These are phyloP conservation scores for Lycocorax pyrrhopterus DNA, from an alignment of 2,113 vertebrate genomes.

Conservation along the genomic window DNA sequence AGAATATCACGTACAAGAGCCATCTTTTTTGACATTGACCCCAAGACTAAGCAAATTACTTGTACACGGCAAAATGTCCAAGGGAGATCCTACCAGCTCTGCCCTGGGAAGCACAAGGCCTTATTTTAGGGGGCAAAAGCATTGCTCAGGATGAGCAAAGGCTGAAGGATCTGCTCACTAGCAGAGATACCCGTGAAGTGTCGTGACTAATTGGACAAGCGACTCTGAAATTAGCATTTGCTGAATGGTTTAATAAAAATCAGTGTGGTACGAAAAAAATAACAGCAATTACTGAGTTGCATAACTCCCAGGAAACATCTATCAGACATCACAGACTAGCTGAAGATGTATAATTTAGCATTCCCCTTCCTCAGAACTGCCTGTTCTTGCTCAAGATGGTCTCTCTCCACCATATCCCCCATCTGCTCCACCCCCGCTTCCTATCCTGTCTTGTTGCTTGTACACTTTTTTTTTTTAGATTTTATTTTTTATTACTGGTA, in stretches of 20 bases:
- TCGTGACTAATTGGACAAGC: not conserved
- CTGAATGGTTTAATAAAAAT: conserved; percentile 40
- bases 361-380: conserved; percentile 49
- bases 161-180: not conserved
- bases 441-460: conserved; percentile 31
- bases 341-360: conserved; percentile 38
- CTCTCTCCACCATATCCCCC: conserved; percentile 33
- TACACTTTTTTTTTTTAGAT: not conserved
- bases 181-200: not conserved
- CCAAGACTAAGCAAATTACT: not conserved
- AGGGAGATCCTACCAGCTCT: not conserved
- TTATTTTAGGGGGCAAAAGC: not conserved
- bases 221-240: conserved; percentile 16
- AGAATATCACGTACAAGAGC: fast-evolving
- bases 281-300: conserved; percentile 35
- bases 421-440: conserved; percentile 59
- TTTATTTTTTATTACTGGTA: not conserved
- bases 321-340: conserved; percentile 44
- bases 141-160: not conserved
- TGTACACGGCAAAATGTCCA: fast-evolving
- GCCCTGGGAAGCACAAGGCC: not conserved
- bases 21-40: not conserved
- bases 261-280: not conserved
- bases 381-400: conserved; percentile 59
- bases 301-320: conserved; percentile 43